These are phyloP conservation scores for Drosophila rellima DNA, from an alignment of 2,888 invertebrate species.

Conservation along the genomic window DNA sequence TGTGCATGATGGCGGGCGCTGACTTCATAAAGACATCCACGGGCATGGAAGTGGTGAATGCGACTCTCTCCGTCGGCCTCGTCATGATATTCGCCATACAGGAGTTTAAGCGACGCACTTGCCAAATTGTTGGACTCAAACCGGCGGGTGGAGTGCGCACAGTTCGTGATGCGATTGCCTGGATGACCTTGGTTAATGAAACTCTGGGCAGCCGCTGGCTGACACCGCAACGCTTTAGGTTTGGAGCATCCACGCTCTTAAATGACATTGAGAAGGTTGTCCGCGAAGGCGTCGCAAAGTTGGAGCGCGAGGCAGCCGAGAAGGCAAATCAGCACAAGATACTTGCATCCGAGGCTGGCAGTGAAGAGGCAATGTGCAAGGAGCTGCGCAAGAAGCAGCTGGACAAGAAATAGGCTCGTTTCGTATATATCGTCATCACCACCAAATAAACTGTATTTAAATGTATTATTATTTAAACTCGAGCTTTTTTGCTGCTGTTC, in stretches of 20 bases:
- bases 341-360: background rate
- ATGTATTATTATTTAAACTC: background rate
- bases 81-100: conserved; percentile 98
- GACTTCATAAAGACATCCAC: conserved; percentile 99
- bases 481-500: background rate
- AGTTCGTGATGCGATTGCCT: conserved; percentile 93
- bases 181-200: conserved; percentile 93
- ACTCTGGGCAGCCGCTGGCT: conserved; percentile 96
- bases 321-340: conserved; percentile 3
- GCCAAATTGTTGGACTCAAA: conserved; percentile 95
- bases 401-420: background rate
- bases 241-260: conserved; percentile 97
- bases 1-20: conserved; percentile 97
- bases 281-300: conserved; percentile 63
- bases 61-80: conserved; percentile 95
- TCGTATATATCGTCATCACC: background rate
- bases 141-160: conserved; percentile 99
- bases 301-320: conserved; percentile 33
- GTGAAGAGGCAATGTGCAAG: conserved; percentile 38
- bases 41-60: conserved; percentile 97
- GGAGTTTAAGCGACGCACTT: conserved; percentile 90
- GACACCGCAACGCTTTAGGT: conserved; percentile 92
- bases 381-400: conserved; percentile 38
- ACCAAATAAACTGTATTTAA: background rate
- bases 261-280: conserved; percentile 89